Conservation (phyloP, 2,113 vertebrate species). For the Cairina moschata region DNA sequence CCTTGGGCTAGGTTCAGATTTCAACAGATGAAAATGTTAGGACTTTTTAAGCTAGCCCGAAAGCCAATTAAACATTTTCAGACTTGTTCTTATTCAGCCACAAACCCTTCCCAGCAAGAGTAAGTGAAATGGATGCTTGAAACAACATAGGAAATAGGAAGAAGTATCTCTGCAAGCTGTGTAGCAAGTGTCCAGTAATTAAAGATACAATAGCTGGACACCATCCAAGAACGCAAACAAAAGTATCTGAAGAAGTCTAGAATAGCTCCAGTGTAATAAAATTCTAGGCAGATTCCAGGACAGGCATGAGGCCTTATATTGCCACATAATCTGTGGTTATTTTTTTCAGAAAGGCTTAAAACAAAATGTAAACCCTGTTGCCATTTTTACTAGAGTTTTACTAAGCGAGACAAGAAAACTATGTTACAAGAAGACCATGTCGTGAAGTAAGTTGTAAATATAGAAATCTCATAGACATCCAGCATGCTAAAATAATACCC, state of each 20-base stretch:
- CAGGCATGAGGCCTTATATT: not conserved
- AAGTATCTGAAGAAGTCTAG: not conserved
- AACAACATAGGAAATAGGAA: not conserved
- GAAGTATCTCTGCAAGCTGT: slow-evolving; percentile 17
- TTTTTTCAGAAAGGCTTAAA: not conserved
- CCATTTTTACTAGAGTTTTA: not conserved
- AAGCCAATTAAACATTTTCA: slow-evolving; percentile 61
- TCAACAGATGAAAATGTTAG: slow-evolving; percentile 51
- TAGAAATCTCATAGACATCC: not conserved
- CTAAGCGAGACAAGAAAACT: not conserved
- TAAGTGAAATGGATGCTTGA: slow-evolving; percentile 26
- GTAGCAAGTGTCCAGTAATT: slow-evolving; percentile 30
- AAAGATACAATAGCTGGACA: slow-evolving; percentile 25
- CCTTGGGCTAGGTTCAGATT: slow-evolving; percentile 53
- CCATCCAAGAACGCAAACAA: slow-evolving; percentile 12
- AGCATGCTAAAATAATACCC: not conserved
- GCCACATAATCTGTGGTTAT: not conserved
- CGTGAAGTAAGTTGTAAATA: not conserved
- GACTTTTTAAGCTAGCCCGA: slow-evolving; percentile 31
- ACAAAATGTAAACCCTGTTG: not conserved
- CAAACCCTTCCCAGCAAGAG: not conserved
- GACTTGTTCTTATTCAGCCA: not conserved
- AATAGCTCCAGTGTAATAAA: not conserved
- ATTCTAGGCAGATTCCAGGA: not conserved
- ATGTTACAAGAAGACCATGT: not conserved